A percentile compares a stretch with the other conserved stretches of the same genome.
Evolutionary conservation across 2,888 invertebrate species (phyloP).

Genomic region (Cerceris ruficornis): DNA sequence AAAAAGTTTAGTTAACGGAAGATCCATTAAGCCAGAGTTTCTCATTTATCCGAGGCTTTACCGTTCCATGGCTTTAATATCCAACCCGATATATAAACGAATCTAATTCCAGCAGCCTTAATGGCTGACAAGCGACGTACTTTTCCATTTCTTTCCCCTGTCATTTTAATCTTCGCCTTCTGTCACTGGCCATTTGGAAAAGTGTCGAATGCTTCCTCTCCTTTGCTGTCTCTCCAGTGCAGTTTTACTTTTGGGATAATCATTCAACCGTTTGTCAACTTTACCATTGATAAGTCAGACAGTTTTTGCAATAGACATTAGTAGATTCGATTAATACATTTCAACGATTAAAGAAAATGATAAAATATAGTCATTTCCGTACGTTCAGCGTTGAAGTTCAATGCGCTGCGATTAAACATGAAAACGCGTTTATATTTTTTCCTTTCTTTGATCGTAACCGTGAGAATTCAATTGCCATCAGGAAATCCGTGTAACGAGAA

Average conservation of each 20-base stretch:
- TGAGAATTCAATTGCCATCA: no score
- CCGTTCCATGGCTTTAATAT: slow-evolving; percentile 37
- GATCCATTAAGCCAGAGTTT: slow-evolving; percentile 48
- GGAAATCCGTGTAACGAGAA: no score
- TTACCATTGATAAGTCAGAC: not conserved
- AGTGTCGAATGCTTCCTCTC: not conserved
- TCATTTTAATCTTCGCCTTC: not conserved
- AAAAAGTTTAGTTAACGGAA: slow-evolving; percentile 40
- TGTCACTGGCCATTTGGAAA: not conserved
- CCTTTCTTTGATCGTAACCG: no score
- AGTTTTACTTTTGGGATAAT: not conserved
- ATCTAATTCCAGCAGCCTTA: slow-evolving; percentile 36
- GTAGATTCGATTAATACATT: no score
- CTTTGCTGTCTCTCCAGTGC: not conserved
- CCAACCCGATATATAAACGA: slow-evolving; percentile 48
- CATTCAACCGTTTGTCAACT: not conserved
- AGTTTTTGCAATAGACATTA: no score
- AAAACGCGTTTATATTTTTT: no score
- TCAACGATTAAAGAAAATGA: no score
- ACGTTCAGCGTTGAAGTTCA: no score
- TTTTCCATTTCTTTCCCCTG: not conserved
- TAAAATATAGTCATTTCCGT: no score
- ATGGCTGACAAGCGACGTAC: slow-evolving; percentile 23
- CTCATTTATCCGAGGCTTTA: slow-evolving; percentile 45
- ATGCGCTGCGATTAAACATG: no score